These are phyloP conservation scores for Caenorhabditis sp. DNA, from an alignment of 2,888 invertebrate species.

Conservation along the genomic window DNA sequence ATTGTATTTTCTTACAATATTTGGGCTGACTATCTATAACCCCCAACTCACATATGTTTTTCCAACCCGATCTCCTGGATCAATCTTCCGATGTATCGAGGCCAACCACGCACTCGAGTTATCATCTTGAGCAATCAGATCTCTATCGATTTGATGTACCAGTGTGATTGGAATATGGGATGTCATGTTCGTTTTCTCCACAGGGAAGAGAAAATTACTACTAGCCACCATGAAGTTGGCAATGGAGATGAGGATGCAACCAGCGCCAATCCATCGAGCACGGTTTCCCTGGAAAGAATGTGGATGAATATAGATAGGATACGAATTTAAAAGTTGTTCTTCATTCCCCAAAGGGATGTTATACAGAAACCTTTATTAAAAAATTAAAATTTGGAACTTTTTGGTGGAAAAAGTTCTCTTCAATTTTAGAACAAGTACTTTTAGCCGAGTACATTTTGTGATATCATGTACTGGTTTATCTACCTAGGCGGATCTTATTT, in stretches of 20 bases:
- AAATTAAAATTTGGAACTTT: too few species aligned
- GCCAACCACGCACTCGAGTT: conserved; percentile 31
- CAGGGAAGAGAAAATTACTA: conserved; percentile 69
- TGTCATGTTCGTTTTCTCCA: conserved; percentile 51
- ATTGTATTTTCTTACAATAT: too few species aligned
- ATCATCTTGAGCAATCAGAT: conserved; percentile 15
- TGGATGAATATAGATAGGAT: too few species aligned
- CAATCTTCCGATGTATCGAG: conserved; percentile 28
- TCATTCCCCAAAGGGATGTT: too few species aligned
- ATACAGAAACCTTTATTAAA: too few species aligned
- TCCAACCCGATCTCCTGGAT: conserved; percentile 28
- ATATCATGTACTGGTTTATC: too few species aligned
- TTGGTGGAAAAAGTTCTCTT: too few species aligned
- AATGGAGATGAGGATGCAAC: conserved; percentile 68
- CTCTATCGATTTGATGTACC: conserved; percentile 41
- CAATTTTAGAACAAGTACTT: too few species aligned
- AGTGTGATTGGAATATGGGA: conserved; percentile 40
- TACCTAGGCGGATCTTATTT: too few species aligned
- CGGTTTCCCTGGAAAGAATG: conserved; percentile 63
- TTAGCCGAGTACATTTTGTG: too few species aligned
- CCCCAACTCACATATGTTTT: conserved; percentile 25
- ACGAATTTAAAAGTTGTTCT: too few species aligned
- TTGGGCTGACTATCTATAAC: background rate
- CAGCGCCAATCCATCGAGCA: conserved; percentile 70
- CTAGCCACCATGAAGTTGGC: conserved; percentile 68